Evolutionary conservation across 2,888 invertebrate species (phyloP).

Genomic region (Nysson spinosus): DNA sequence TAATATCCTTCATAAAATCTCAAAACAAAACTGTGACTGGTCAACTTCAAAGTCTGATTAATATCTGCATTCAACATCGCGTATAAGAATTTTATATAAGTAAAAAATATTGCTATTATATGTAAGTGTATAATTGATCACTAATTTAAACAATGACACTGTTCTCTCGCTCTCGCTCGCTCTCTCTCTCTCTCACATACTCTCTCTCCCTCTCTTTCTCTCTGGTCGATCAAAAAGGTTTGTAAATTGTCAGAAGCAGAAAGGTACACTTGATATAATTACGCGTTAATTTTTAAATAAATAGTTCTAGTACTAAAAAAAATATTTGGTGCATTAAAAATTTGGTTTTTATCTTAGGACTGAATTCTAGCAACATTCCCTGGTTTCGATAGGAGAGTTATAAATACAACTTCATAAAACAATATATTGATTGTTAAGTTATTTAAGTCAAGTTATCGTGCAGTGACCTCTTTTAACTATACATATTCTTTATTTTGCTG

Average conservation of each 20-base stretch:
- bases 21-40: neutral
- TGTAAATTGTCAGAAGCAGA: neutral
- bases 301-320: neutral
- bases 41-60: conserved; percentile 3
- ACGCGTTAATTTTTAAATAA: neutral
- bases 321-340: neutral
- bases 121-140: neutral
- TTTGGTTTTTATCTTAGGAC: too few relatives aligned
- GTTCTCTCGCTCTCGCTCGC: too few relatives aligned
- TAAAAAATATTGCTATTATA: conserved; percentile 6
- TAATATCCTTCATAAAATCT: neutral
- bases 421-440: neutral
- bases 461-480: conserved; percentile 18
- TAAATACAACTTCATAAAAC: neutral
- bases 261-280: neutral
- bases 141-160: neutral
- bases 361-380: too few relatives aligned
- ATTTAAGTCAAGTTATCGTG: conserved; percentile 6
- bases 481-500: conserved; percentile 3
- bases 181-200: too few relatives aligned
- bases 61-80: conserved; percentile 9
- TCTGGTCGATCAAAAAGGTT: too few relatives aligned
- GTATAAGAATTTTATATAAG: conserved; percentile 11
- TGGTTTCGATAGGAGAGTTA: too few relatives aligned
- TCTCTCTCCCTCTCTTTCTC: too few relatives aligned